A percentile compares a stretch with the other conserved stretches of the same genome.
These are phyloP conservation scores for Odobenus rosmarus DNA, from an alignment of 2,113 vertebrate species.

Conservation along the genomic window DNA sequence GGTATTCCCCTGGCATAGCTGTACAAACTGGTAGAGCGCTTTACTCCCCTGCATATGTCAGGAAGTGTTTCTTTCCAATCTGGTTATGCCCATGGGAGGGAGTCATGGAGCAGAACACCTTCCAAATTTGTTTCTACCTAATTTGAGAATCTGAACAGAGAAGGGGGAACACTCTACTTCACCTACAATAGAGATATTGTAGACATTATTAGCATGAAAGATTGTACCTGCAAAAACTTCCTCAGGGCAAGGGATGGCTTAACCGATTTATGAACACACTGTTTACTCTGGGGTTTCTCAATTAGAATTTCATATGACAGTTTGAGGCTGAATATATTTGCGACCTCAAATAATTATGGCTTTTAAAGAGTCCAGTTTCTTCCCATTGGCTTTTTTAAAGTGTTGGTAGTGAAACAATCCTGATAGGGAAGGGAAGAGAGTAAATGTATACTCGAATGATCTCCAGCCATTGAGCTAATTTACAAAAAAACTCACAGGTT, in stretches of 20 bases:
- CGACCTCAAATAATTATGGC: neutral
- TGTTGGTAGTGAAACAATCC: no score
- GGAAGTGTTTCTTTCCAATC: neutral
- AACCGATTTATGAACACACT: neutral
- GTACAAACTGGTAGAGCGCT: rapidly evolving
- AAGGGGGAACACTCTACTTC: neutral
- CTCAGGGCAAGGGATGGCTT: neutral
- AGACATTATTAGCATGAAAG: neutral
- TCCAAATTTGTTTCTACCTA: constrained; percentile 28
- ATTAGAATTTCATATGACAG: neutral
- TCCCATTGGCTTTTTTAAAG: neutral
- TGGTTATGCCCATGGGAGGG: neutral
- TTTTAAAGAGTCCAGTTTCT: neutral
- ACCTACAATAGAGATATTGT: neutral
- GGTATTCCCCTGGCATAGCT: rapidly evolving
- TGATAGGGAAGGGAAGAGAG: no score
- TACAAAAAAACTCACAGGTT: neutral
- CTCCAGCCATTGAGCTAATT: neutral
- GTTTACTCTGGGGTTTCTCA: neutral
- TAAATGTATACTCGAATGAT: neutral
- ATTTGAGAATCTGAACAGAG: neutral
- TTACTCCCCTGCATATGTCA: rapidly evolving
- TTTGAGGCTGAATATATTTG: neutral
- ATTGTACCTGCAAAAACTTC: neutral
- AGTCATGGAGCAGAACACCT: neutral